Conservation (phyloP, 2,888 invertebrate species). For the Suillia variegata region DNA sequence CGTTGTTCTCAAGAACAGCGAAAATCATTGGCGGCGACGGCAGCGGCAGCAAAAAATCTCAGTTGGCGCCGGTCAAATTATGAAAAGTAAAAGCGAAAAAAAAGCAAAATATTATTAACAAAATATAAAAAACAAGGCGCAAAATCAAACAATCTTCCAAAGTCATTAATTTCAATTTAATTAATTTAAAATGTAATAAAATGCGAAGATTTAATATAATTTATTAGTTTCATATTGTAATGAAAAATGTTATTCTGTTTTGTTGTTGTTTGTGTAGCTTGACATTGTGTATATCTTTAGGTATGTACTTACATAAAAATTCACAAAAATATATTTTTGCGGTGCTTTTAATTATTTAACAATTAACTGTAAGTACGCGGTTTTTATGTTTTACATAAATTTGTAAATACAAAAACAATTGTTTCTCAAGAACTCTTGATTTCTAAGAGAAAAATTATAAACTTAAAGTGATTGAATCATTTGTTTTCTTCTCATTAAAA, state of each 20-base stretch:
- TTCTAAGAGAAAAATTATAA: too few relatives aligned
- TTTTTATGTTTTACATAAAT: too few relatives aligned
- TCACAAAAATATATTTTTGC: too few relatives aligned
- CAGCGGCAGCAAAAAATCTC: slow-evolving; percentile 35
- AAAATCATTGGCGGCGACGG: slow-evolving; percentile 19
- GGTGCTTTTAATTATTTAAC: too few relatives aligned
- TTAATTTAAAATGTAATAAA: background rate
- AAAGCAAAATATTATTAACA: background rate
- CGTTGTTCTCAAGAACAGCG: background rate
- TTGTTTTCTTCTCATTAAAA: too few relatives aligned
- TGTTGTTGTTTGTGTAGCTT: background rate
- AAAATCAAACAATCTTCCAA: background rate
- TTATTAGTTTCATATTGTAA: slow-evolving; percentile 42
- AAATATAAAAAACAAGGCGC: background rate
- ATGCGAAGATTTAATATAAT: slow-evolving; percentile 37
- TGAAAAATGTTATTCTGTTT: slow-evolving; percentile 31
- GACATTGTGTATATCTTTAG: background rate
- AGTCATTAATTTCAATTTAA: background rate
- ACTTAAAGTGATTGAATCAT: too few relatives aligned
- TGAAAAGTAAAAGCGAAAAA: slow-evolving; percentile 10
- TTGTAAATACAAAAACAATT: too few relatives aligned
- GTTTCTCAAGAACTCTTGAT: too few relatives aligned
- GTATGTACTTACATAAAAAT: background rate
- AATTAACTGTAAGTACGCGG: too few relatives aligned
- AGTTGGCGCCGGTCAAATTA: slow-evolving; percentile 41